Evolutionary conservation across 2,797 vertebrate genomes (phyloP), one percentile per base, ranked within the genome.

Genomic region (Caiman crocodilus): DNA sequence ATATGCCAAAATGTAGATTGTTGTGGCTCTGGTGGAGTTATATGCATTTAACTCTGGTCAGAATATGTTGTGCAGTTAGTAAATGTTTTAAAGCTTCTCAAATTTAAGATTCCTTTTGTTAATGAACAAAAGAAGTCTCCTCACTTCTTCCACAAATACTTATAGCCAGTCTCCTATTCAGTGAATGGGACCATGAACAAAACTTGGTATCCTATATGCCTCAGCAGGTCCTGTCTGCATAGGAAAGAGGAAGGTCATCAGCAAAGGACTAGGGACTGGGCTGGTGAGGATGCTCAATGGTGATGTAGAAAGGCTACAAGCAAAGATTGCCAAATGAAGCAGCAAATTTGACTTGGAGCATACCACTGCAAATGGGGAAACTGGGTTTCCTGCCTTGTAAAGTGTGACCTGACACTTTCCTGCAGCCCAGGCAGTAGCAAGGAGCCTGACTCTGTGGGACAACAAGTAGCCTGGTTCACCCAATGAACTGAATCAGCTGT

Each of bases 91-190:
- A 5, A 69, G 3, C 14, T 78, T 11, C 67, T 25, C 86, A 50
- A 32, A 82, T 78, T 69, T 3, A n/a, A 4, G 6, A 63, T 13
- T 10, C 30, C 64, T 88, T 6, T 77, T 87, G 35, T 86, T 30
- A 2, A 55, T 55, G 7, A 9, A 50, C 28, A 65, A 6, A 12
- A 10, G 42, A 50, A 25, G 12, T 50, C 14, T 76, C 32, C 74
- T 2, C 3, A 0, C 3, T 84, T 26, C 35, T 65, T 76, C 15
- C 23, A 0, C 56, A 10, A 18, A 50, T 88, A 71, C 21, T 23
- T 35, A 25, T 35, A 71, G 32, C 25, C 32, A 71, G 32, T 94
- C 42, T 26, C 6, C 1, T 1, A 6, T 16, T 4, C 0, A 55
- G 7, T 82, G 42, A 21, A 15, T 77, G 35, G 1, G 0, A 59